These are phyloP conservation scores for Ptychoptera albimana DNA, from an alignment of 2,888 invertebrate species.

Conservation along the genomic window DNA sequence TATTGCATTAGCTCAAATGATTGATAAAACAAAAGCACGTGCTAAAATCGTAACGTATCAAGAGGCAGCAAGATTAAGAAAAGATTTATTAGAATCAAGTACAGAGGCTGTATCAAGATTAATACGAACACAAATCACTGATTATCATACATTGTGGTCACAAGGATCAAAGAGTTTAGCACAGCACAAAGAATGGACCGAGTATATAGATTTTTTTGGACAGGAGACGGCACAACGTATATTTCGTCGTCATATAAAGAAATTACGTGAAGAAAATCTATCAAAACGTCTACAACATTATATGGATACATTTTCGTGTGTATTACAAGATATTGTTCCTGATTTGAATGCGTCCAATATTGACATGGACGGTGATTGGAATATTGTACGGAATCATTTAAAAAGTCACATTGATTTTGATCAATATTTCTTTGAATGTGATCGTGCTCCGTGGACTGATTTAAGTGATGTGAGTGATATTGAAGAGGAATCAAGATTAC, in stretches of 20 bases:
- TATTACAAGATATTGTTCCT: conserved; percentile 62
- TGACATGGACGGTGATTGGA: conserved; percentile 63
- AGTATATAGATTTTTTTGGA: conserved; percentile 80
- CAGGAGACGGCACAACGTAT: conserved; percentile 64
- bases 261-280: conserved; percentile 66
- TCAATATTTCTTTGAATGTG: conserved; percentile 78
- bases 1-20: conserved; percentile 75
- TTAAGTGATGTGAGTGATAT: conserved; percentile 43
- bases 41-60: conserved; percentile 53
- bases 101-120: conserved; percentile 81
- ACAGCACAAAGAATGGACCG: conserved; percentile 75
- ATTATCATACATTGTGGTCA: conserved; percentile 73
- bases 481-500: conserved; percentile 60
- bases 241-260: conserved; percentile 63
- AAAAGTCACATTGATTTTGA: conserved; percentile 86
- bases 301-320: conserved; percentile 59
- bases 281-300: conserved; percentile 59
- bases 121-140: conserved; percentile 68
- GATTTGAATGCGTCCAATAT: conserved; percentile 48
- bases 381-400: conserved; percentile 68
- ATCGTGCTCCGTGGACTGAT: conserved; percentile 63
- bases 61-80: conserved; percentile 72
- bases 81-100: conserved; percentile 78
- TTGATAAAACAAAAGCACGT: conserved; percentile 67
- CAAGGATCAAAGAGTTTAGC: conserved; percentile 72